Conservation (phyloP, 2,888 invertebrate genomes). For the Drosophila robusta region DNA sequence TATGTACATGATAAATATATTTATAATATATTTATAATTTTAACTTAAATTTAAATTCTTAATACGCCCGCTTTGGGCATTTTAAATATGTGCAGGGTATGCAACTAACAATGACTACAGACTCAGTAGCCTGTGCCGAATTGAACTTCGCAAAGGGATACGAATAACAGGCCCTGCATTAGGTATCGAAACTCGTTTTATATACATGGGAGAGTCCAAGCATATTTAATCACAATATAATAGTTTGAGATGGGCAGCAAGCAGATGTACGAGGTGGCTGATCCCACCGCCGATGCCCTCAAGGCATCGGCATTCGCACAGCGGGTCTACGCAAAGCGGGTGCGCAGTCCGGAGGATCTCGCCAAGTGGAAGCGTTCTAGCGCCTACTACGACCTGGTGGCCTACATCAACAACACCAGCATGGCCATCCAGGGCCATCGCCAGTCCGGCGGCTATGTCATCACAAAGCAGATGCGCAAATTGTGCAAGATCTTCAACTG, state of each 20-base stretch:
- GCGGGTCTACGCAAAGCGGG: conserved; percentile 16
- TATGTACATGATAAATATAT: no score
- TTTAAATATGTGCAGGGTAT: no score
- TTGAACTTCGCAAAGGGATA: not conserved
- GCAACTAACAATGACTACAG: no score
- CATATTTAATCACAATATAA: not conserved
- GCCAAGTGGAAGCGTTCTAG: conserved; percentile 87
- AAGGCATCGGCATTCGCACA: conserved; percentile 11
- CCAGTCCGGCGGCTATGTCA: conserved; percentile 87
- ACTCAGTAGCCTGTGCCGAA: not conserved
- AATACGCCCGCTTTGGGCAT: no score
- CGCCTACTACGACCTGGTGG: conserved; percentile 93
- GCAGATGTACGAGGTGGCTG: conserved; percentile 1
- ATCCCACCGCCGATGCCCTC: conserved; percentile 22
- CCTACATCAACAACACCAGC: conserved; percentile 94
- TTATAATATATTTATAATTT: no score
- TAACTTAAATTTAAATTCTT: no score
- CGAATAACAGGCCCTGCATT: not conserved
- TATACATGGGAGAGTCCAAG: not conserved
- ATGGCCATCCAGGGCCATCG: conserved; percentile 93
- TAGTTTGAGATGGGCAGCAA: conserved; percentile 22
- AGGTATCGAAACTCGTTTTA: not conserved
- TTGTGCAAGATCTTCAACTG: conserved; percentile 89
- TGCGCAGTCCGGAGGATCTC: conserved; percentile 36
- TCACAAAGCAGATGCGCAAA: conserved; percentile 86